phyloP scores from a whole-genome alignment of 1,140 invertebrate genomes.

The Drosophila pachea region DNA sequence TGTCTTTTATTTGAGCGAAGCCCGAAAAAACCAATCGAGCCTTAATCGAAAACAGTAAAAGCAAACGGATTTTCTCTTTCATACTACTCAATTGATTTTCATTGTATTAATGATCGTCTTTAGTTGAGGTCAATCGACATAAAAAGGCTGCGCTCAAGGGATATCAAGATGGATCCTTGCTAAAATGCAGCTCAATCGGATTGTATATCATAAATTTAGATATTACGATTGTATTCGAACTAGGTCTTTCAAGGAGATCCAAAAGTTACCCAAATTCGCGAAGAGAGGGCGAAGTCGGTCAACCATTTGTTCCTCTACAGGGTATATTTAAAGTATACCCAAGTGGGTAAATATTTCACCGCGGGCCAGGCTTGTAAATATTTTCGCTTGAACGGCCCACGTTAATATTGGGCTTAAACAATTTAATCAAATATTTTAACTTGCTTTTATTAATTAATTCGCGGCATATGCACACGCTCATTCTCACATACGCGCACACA shows the following conservation, averaged over 20 bases:
- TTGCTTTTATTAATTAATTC: conserved; percentile 52
- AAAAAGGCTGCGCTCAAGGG: no score
- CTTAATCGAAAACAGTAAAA: conserved; percentile 1
- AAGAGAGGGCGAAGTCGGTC: no score
- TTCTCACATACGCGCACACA: neutral
- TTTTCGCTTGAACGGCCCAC: conserved; percentile 13
- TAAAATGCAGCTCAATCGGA: no score
- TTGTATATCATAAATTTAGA: no score
- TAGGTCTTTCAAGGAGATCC: no score
- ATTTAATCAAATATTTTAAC: conserved; percentile 58
- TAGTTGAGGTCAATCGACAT: neutral
- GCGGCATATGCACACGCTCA: conserved; percentile 6
- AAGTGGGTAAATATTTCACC: conserved; percentile 26
- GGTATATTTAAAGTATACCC: neutral
- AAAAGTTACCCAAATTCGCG: no score
- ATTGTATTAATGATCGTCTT: conserved; percentile 22
- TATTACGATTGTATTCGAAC: no score
- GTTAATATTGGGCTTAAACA: conserved; percentile 46
- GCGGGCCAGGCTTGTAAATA: conserved; percentile 31
- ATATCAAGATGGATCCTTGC: no score
- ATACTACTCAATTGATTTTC: conserved; percentile 3
- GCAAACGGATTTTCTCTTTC: conserved; percentile 22
- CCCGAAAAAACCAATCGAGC: neutral
- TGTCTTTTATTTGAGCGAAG: conserved; percentile 28
- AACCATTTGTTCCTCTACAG: neutral